phyloP scores from a whole-genome alignment of 2,797 vertebrate species.

The Ctenosaura bakeri region DNA sequence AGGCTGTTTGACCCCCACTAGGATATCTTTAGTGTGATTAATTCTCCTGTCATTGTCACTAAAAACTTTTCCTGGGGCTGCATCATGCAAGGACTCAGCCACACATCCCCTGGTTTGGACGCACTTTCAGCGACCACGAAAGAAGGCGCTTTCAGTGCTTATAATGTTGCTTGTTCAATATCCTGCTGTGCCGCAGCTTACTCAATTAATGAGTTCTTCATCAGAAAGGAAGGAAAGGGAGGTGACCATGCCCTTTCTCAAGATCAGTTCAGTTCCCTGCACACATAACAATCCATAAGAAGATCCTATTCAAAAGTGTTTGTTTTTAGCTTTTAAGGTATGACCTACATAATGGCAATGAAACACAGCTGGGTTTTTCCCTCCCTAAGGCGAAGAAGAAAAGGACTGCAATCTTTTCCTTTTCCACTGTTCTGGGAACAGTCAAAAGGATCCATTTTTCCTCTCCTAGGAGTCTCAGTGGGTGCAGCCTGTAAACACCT shows the following conservation, averaged over 20 bases:
- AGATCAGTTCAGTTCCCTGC: neutral
- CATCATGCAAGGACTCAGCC: neutral
- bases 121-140: neutral
- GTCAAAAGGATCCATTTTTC: neutral
- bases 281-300: neutral
- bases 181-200: neutral
- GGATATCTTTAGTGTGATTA: neutral
- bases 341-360: conserved; percentile 24
- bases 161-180: neutral
- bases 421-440: neutral
- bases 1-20: neutral
- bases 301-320: neutral
- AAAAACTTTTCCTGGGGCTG: neutral
- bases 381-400: neutral
- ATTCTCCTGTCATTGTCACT: neutral
- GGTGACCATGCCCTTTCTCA: neutral
- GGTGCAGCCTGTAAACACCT: neutral
- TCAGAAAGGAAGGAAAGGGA: neutral
- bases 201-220: neutral
- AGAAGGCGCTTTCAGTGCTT: neutral
- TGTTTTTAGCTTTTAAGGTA: neutral
- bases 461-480: neutral
- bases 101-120: neutral
- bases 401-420: neutral
- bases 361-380: neutral